Evolutionary conservation across 2,797 vertebrate genomes (phyloP), one percentile per base, ranked within the genome.

Genomic region (Benthosema pterotum): DNA sequence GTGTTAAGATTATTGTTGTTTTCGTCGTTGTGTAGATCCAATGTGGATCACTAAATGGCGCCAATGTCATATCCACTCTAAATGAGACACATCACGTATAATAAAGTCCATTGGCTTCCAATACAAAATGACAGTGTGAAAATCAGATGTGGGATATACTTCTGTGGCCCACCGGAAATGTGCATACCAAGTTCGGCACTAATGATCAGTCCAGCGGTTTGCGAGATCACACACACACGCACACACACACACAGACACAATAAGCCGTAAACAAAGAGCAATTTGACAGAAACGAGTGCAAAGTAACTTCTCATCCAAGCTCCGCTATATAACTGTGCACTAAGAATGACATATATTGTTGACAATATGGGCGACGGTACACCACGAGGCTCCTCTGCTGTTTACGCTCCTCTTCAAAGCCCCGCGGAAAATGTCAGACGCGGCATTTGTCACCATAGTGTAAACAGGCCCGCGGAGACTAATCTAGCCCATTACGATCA

Each of bases 401-500:
- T 53, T 53, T 28, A 53, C 52, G 14, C 22, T 7, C 11, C 28
- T 18, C 47, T 51, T 43, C 46, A 43, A 14, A 9, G 12, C 47
- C 15, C 49, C 15, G 38, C 13, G 28, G 47, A 42, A 50, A 17
- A 18, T 38, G 8, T 38, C 8, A 38, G 32, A 38, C 11, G 28
- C 5, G 17, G 19, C 19, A 19, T 57, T 46, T 46, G 7, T 13
- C 45, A 46, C 45, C 8, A 12, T 38, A 19, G 54, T 57, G 55
- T 46, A n/a, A n/a, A 14, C 9, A 57, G 54, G 64, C 60, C 68
- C 60, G 56, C 57, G 6, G 46, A 65, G 65, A 60, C 66, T 61
- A 48, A 65, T 71, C 43, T 18, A 58, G 52, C 65, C 60, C 52
- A 64, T 61, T 61, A 61, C 60, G 63, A 64, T 70, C 62, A 49